These are phyloP conservation scores for Rhinophrynus dorsalis DNA, from an alignment of 2,797 vertebrate species.

Conservation along the genomic window DNA sequence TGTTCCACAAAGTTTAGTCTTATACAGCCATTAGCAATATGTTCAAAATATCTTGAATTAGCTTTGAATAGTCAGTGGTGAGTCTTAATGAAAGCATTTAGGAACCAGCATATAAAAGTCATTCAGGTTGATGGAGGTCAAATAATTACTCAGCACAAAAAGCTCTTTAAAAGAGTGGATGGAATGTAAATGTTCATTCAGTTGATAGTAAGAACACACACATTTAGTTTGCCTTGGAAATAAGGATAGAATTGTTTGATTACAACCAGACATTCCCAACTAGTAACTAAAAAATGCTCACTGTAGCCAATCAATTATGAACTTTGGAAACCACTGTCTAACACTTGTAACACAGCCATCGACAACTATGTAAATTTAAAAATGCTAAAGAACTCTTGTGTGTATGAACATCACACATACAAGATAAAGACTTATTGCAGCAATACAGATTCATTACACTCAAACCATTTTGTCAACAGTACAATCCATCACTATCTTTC, in stretches of 20 bases:
- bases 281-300: slow-evolving; percentile 25
- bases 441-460: slow-evolving; percentile 32
- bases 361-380: background rate
- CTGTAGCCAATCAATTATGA: slow-evolving; percentile 20
- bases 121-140: slow-evolving; percentile 12
- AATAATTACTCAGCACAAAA: slow-evolving; percentile 42
- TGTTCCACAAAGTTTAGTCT: background rate
- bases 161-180: slow-evolving; percentile 43
- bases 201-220: slow-evolving; percentile 45
- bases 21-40: background rate
- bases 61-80: fast-evolving
- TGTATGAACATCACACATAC: background rate
- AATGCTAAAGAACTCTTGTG: background rate
- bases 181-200: slow-evolving; percentile 43
- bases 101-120: background rate
- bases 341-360: slow-evolving; percentile 21
- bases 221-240: slow-evolving; percentile 24
- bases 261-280: slow-evolving; percentile 37
- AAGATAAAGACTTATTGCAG: background rate
- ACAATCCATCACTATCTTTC: slow-evolving; percentile 61
- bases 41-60: slow-evolving; percentile 36
- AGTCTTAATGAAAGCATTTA: slow-evolving; percentile 16
- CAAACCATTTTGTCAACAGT: slow-evolving; percentile 64
- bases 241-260: slow-evolving; percentile 46
- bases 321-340: slow-evolving; percentile 23